These are phyloP conservation scores for Mionectes olivaceus DNA, from an alignment of 2,797 vertebrate species.

Conservation along the genomic window DNA sequence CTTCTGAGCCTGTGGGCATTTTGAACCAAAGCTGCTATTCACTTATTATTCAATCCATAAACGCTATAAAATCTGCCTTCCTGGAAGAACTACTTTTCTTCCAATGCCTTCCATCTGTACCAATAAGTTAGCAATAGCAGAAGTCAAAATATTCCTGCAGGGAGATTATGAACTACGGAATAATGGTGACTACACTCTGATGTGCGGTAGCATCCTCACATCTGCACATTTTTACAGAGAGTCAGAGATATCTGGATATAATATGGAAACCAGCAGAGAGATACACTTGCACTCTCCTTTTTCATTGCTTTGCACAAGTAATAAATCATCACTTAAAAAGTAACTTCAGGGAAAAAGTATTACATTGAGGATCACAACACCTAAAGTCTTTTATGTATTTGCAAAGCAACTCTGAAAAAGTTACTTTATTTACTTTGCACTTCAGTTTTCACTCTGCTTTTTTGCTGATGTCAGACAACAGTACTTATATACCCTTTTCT, in stretches of 20 bases:
- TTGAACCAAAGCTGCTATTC: background rate
- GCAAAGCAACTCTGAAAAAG: background rate
- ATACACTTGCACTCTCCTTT: background rate
- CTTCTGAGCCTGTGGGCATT: background rate
- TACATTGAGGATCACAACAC: background rate
- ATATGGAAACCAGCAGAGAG: background rate
- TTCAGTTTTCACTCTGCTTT: background rate
- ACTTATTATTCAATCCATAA: background rate
- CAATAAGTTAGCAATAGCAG: background rate
- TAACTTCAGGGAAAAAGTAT: background rate
- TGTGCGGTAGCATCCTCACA: background rate
- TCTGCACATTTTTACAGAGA: background rate
- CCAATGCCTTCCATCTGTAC: background rate
- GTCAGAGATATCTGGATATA: background rate
- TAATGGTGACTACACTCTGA: background rate
- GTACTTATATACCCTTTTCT: background rate
- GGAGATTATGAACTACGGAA: background rate
- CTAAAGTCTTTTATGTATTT: background rate
- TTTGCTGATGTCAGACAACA: background rate
- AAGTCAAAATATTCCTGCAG: background rate
- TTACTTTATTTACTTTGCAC: background rate
- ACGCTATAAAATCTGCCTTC: background rate
- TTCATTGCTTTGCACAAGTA: background rate
- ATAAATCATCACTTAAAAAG: background rate
- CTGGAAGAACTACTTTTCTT: background rate